Base-by-base conservation (phyloP, 2,113 vertebrate species). In the Brachypodius melanocephalos region DNA sequence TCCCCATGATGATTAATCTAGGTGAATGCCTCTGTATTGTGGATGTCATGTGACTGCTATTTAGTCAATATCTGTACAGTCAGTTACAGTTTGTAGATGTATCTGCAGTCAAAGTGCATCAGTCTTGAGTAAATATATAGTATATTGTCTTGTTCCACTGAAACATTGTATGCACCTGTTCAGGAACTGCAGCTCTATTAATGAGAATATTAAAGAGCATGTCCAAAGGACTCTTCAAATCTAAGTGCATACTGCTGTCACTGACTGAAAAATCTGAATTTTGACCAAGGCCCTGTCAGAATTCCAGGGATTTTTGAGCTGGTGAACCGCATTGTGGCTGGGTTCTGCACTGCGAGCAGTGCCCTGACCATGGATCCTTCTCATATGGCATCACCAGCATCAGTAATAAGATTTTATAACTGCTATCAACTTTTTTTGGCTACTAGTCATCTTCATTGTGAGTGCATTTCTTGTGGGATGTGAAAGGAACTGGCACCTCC, bases 341-440 rank as follows among this genome's bases (percentile, higher is more conserved):
- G 11, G 24, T 57, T 43, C 14, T 52, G 42, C 0, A 0, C 40
- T n/a, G 8, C 0, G 0, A 38, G 25, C 48, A 63, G 43, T 59
- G 12, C 29, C 28, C 40, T 88, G 52, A 54, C 28, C 51, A 45
- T 10, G n/a, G 7, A 15, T 58, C 29, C 10, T 22, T 42, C 71
- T 59, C 17, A 34, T 59, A 58, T 0, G 1, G 5, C 46, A 62
- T 43, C 18, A 42, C 43, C 40, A 75, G 19, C 16, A 82, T 25
- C 17, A 92, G 66, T 83, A 80, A 90, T 24, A 42, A 40, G 9
- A 59, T 65, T 89, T 85, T 63, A 38, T 43, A 72, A 43, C 20
- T 52, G 8, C 9, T 68, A 22, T 54, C 38, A 55, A 10, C 6
- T 40, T 71, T 46, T 85, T 67, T 14, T 4, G 18, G 66, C 17